phyloP scores from a whole-genome alignment of 2,888 invertebrate species.

The Drosophila mimetica region DNA sequence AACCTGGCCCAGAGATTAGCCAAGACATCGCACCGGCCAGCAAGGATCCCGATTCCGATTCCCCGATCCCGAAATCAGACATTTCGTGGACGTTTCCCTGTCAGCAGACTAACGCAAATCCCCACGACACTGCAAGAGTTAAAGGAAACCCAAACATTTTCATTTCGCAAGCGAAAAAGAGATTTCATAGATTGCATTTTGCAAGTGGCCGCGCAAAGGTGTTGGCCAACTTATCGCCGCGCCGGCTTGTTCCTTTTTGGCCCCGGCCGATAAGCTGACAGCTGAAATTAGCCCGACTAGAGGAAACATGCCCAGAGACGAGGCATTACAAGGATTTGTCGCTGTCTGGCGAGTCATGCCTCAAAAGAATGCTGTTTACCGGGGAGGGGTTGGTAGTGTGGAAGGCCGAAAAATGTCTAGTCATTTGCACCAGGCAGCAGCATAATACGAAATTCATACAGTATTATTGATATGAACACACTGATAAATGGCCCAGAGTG shows the following conservation, averaged over 20 bases:
- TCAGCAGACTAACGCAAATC: slow-evolving; percentile 53
- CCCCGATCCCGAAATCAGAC: slow-evolving; percentile 64
- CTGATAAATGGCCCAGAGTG: slow-evolving; percentile 68
- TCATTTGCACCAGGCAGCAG: slow-evolving; percentile 46
- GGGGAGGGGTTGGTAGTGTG: neutral
- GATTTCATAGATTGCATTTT: slow-evolving; percentile 74
- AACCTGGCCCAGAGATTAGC: slow-evolving; percentile 68
- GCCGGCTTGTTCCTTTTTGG: slow-evolving; percentile 75
- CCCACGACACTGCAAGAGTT: slow-evolving; percentile 16
- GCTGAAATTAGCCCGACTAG: slow-evolving; percentile 79
- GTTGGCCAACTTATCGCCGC: slow-evolving; percentile 74
- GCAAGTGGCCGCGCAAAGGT: slow-evolving; percentile 52
- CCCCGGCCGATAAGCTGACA: slow-evolving; percentile 81
- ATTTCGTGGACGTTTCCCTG: slow-evolving; percentile 70
- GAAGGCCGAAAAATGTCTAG: slow-evolving; percentile 36
- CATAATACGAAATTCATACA: slow-evolving; percentile 67
- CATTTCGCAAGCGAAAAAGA: slow-evolving; percentile 61
- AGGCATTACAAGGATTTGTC: slow-evolving; percentile 78
- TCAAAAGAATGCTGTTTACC: neutral
- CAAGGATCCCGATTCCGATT: slow-evolving; percentile 45
- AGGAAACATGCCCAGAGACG: slow-evolving; percentile 78
- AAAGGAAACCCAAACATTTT: slow-evolving; percentile 60
- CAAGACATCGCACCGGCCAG: slow-evolving; percentile 50
- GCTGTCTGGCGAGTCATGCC: slow-evolving; percentile 44
- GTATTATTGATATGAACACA: slow-evolving; percentile 71